Conservation (phyloP, 2,113 vertebrate species). For the Saguinus midas region DNA sequence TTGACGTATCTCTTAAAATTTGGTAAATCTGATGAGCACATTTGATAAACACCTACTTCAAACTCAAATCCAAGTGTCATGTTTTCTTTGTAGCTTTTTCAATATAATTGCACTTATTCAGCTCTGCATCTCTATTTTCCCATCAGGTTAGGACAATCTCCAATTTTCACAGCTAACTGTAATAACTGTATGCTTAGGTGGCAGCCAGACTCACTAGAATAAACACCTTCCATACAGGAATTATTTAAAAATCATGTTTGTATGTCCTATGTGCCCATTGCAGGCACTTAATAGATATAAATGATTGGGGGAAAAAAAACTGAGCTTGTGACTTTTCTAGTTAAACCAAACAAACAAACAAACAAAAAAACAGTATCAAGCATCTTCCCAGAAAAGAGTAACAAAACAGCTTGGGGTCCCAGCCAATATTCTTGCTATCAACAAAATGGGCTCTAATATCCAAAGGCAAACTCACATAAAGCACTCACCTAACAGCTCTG, state of each 20-base stretch:
- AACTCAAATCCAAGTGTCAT: background rate
- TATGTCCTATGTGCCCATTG: background rate
- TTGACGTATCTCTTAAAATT: background rate
- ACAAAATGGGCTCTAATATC: conserved; percentile 39
- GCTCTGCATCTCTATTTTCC: background rate
- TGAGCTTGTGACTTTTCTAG: background rate
- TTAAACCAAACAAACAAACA: background rate
- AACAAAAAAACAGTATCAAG: background rate
- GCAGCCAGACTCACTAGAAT: background rate
- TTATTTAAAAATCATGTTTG: background rate
- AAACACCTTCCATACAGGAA: background rate
- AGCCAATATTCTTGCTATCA: conserved; percentile 23
- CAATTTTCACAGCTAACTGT: background rate
- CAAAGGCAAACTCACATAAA: background rate
- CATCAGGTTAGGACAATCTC: background rate
- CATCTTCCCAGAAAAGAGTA: conserved; percentile 19
- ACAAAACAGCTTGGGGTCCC: background rate
- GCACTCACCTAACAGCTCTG: conserved; percentile 9
- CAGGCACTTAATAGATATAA: background rate
- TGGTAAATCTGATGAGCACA: background rate
- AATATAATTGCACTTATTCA: background rate
- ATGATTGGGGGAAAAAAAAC: background rate
- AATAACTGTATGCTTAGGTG: background rate
- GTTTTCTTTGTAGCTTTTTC: background rate
- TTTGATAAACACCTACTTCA: background rate